Conservation (phyloP, 1,140 invertebrate genomes). For the Euglossa dilemma region DNA sequence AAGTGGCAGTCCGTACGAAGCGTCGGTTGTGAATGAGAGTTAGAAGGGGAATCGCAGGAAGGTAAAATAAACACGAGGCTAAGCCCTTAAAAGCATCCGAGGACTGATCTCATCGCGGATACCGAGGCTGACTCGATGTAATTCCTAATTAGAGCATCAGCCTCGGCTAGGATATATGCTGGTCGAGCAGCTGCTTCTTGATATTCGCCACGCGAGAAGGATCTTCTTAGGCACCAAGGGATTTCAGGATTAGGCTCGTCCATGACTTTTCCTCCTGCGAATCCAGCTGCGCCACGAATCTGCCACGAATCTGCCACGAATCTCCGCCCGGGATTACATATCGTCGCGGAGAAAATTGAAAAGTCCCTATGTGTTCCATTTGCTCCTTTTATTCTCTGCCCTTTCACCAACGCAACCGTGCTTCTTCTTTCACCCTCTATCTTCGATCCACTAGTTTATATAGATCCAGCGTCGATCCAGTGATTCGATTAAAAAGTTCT, state of each 20-base stretch:
- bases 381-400: background rate
- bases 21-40: no score
- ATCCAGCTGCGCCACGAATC: conserved; percentile 46
- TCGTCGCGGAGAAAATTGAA: conserved; percentile 55
- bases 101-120: background rate
- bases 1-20: no score
- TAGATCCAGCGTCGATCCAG: background rate
- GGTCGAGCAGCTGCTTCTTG: conserved; percentile 37
- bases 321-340: conserved; percentile 48
- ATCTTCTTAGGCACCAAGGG: conserved; percentile 48
- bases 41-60: no score
- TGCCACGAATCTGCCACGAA: conserved; percentile 19
- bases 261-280: conserved; percentile 24
- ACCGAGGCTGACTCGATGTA: background rate
- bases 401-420: background rate
- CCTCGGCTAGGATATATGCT: background rate
- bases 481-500: background rate
- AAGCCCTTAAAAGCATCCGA: background rate
- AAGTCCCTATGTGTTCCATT: conserved; percentile 21
- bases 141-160: conserved; percentile 14
- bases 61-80: background rate
- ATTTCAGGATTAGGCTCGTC: conserved; percentile 65
- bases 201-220: conserved; percentile 53
- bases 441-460: background rate
- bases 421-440: background rate